Evolutionary conservation across 1,140 invertebrate species (phyloP).

Genomic region (Lamellibrachia luymesi): DNA sequence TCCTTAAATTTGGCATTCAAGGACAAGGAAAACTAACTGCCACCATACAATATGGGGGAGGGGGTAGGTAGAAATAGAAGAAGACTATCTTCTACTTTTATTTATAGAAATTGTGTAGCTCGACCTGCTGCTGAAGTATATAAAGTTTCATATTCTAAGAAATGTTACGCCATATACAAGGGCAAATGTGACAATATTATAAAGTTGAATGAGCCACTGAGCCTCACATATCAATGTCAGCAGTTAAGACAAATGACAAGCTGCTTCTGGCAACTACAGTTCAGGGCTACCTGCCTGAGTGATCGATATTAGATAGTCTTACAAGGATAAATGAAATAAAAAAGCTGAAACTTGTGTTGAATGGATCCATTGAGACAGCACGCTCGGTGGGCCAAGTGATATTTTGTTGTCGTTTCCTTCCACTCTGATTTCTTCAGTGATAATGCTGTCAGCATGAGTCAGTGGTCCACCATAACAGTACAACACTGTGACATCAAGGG

Average conservation of each 20-base stretch:
- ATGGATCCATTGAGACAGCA: background rate
- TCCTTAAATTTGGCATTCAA: too few relatives aligned
- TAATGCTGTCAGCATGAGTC: background rate
- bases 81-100: too few relatives aligned
- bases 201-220: background rate
- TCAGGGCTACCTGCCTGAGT: background rate
- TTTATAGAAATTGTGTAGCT: too few relatives aligned
- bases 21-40: too few relatives aligned
- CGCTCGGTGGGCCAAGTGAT: background rate
- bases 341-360: background rate
- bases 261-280: background rate
- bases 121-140: too few relatives aligned
- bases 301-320: background rate
- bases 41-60: too few relatives aligned
- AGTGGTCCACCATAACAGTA: background rate
- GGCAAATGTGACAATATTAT: background rate
- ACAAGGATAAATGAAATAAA: background rate
- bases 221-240: background rate
- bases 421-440: background rate
- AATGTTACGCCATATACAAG: background rate
- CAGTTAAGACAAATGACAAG: background rate
- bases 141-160: too few relatives aligned
- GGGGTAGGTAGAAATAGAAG: too few relatives aligned
- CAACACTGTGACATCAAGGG: background rate
- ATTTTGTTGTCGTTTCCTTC: background rate